Evolutionary conservation across 2,797 vertebrate species (phyloP).

Genomic region (Eleutherodactylus coqui): DNA sequence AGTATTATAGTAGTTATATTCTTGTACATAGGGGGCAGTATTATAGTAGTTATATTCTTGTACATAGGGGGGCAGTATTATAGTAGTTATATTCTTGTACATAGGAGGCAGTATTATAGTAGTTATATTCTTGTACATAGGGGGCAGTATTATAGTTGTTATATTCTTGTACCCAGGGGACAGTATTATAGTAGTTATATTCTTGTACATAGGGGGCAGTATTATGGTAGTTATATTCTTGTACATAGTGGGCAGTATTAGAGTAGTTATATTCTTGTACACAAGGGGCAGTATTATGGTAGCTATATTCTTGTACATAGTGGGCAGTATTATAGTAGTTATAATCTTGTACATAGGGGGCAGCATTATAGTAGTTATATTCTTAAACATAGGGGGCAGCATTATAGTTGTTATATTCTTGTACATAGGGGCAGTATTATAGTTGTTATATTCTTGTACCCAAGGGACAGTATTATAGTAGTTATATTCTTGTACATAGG

Average conservation of each 20-base stretch:
- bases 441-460: background rate
- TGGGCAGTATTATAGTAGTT: background rate
- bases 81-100: conserved; percentile 4
- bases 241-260: conserved; percentile 1
- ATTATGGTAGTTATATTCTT: conserved; percentile 3
- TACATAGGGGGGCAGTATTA: background rate
- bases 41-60: conserved; percentile 5
- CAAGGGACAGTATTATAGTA: background rate
- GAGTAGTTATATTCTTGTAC: conserved; percentile 9
- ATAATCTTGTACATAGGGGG: conserved; percentile 1
- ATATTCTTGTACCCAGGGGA: background rate
- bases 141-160: background rate
- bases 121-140: conserved; percentile 9
- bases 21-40: background rate
- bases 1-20: conserved; percentile 3
- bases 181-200: conserved; percentile 12
- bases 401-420: conserved; percentile 9
- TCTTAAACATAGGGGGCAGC: background rate
- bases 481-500: background rate
- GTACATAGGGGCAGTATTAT: background rate
- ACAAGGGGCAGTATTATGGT: conserved; percentile 2
- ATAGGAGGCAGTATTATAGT: conserved; percentile 10
- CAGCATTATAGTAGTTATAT: conserved; percentile 13
- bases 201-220: background rate
- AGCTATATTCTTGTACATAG: conserved; percentile 1